Percentiles rank a stretch among this genome's conserved stretches.
These are phyloP conservation scores for Drosophila algonquin DNA, from an alignment of 2,888 invertebrate species.

Conservation along the genomic window DNA sequence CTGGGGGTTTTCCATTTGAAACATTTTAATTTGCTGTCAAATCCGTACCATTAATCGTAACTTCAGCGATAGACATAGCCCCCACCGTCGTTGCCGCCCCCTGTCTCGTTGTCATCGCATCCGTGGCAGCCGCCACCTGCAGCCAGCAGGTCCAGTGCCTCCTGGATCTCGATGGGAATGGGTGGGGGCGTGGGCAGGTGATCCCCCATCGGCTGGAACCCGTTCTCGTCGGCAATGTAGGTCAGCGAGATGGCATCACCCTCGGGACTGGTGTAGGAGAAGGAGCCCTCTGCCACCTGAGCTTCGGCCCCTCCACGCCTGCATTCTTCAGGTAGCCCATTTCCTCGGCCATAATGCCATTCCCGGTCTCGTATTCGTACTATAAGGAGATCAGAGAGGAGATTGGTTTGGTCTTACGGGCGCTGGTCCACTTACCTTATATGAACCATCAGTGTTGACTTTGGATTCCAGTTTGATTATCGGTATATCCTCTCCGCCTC, in stretches of 20 bases:
- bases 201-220: constrained; percentile 87
- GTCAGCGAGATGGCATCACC: constrained; percentile 87
- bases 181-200: constrained; percentile 93
- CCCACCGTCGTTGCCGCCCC: constrained; percentile 40
- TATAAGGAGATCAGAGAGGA: constrained; percentile 64
- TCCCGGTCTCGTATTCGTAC: constrained; percentile 90
- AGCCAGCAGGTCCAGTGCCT: constrained; percentile 81
- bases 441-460: constrained; percentile 82
- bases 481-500: constrained; percentile 76
- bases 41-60: not conserved
- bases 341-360: constrained; percentile 89
- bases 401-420: too few species aligned
- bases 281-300: constrained; percentile 89
- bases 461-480: constrained; percentile 82
- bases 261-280: constrained; percentile 90
- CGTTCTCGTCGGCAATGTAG: constrained; percentile 90
- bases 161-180: constrained; percentile 89
- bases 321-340: constrained; percentile 89
- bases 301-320: constrained; percentile 87
- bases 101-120: constrained; percentile 71
- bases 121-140: constrained; percentile 81
- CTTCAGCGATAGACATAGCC: constrained; percentile 59
- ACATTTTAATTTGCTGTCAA: constrained; percentile 18
- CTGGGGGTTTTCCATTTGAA: constrained; percentile 19
- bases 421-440: constrained; percentile 68